These are phyloP conservation scores for Cryptoprocta ferox DNA, from an alignment of 2,797 vertebrate species.

Conservation along the genomic window DNA sequence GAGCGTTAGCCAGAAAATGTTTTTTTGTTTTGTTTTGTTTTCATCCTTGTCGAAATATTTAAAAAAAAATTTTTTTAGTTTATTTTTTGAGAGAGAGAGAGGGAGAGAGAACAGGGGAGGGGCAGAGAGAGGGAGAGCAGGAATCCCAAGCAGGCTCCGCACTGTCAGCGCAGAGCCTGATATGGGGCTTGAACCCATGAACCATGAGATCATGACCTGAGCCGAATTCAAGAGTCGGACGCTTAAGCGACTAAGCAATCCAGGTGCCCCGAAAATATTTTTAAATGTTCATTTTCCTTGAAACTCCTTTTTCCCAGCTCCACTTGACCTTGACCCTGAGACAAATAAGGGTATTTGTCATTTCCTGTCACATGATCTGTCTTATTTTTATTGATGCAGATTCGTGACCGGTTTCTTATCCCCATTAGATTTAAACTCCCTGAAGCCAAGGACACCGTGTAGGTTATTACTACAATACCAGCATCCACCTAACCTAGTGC, in stretches of 20 bases:
- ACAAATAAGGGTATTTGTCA: background rate
- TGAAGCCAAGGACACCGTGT: background rate
- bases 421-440: slow-evolving; percentile 8
- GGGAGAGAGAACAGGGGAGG: no score
- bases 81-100: no score
- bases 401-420: background rate
- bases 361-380: background rate
- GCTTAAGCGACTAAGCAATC: no score
- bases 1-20: background rate
- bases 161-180: no score
- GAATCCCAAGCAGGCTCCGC: no score
- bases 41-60: slow-evolving; percentile 10
- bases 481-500: background rate
- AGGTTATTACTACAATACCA: slow-evolving; percentile 2
- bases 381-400: background rate
- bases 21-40: no score
- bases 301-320: background rate
- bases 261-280: background rate
- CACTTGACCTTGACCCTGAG: background rate
- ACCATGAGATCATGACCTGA: no score
- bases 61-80: no score
- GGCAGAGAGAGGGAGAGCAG: no score
- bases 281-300: slow-evolving; percentile 43
- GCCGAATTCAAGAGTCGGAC: no score
- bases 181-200: no score